phyloP scores from a whole-genome alignment of 1,140 invertebrate genomes.

The Limonius californicus region DNA sequence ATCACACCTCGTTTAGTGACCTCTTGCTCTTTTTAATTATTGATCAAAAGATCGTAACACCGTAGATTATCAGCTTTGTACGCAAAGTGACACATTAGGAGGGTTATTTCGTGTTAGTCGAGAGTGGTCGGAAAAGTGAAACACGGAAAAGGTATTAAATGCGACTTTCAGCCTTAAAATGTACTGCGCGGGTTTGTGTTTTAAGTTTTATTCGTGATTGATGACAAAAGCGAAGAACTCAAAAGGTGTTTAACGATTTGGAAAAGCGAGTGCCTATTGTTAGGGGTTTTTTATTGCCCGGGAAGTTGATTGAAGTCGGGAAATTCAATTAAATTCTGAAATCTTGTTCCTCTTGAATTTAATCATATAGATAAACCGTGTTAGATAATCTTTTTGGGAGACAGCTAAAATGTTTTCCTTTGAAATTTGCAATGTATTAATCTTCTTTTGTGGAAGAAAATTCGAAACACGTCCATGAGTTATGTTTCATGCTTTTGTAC shows the following conservation, averaged over 20 bases:
- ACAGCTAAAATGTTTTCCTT: too few relatives aligned
- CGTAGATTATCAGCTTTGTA: neutral
- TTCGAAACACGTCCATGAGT: too few relatives aligned
- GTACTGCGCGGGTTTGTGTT: neutral
- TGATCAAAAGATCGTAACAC: slow-evolving; percentile 9
- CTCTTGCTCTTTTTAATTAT: slow-evolving; percentile 12
- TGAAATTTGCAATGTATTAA: too few relatives aligned
- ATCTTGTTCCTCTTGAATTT: too few relatives aligned
- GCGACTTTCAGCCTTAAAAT: neutral
- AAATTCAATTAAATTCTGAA: slow-evolving; percentile 8
- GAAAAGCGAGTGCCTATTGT: neutral
- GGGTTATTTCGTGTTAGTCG: neutral
- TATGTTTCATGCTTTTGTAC: too few relatives aligned
- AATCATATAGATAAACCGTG: too few relatives aligned
- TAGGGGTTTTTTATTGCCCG: neutral
- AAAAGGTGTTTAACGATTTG: slow-evolving; percentile 5
- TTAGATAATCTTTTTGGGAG: too few relatives aligned
- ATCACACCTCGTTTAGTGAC: slow-evolving; percentile 9
- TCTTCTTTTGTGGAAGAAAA: too few relatives aligned
- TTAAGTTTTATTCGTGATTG: slow-evolving; percentile 7
- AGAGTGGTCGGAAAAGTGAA: neutral
- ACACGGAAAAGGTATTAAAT: neutral
- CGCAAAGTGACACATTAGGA: neutral
- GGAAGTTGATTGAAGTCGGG: slow-evolving; percentile 1
- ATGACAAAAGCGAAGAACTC: slow-evolving; percentile 4